Base-by-base conservation (phyloP, 2,797 vertebrate genomes). In the Microctenopoma steveboyesi region DNA sequence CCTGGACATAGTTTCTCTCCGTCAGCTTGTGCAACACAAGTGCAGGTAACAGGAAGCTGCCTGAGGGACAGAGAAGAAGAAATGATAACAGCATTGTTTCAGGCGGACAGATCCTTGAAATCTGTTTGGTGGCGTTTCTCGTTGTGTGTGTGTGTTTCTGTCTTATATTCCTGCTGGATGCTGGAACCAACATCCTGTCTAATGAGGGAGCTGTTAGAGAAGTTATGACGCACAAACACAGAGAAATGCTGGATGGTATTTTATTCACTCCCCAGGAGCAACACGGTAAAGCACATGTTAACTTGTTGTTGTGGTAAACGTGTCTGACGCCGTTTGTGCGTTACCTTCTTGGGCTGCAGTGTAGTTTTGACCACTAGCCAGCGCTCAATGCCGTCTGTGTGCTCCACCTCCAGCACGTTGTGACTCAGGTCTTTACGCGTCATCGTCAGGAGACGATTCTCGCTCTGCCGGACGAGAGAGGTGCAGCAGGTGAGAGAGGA, bases 311-410 rank as follows among this genome's bases (percentile, higher is more conserved):
- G 35, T 18, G 9, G 47, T 40, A 7, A 0, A 1, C 45, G 13
- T 1, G 22, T 1, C 10, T 59, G 13, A 64, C 53, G 55, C 40
- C 7, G 13, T 10, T 25, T 55, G 48, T 49, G 48, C 4, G 15
- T 88, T 76, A 92, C 94, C 92, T 91, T 93, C 51, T 86, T 91
- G 67, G 94, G 92, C 46, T 90, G 54, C 59, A 95, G 86, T 2
- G 63, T 87, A 15, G 72, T 87, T 84, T 94, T 95, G 65, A 95
- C 89, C 28, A 95, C 93, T 0, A 95, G 89, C 94, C 94, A 95
- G 64, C 92, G 93, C 72, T 95, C 94, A 0, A 61, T 52, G 2
- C 94, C 93, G 0, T 92, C 84, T 0, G 91, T 89, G 83, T 95
- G 94, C 61, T 92, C 84, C 79, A 95, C 94, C 88, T 94, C 94